Percentiles rank a stretch among this genome's conserved stretches.
Conservation (phyloP, 2,797 vertebrate genomes). For the Sorex maritimensis region DNA sequence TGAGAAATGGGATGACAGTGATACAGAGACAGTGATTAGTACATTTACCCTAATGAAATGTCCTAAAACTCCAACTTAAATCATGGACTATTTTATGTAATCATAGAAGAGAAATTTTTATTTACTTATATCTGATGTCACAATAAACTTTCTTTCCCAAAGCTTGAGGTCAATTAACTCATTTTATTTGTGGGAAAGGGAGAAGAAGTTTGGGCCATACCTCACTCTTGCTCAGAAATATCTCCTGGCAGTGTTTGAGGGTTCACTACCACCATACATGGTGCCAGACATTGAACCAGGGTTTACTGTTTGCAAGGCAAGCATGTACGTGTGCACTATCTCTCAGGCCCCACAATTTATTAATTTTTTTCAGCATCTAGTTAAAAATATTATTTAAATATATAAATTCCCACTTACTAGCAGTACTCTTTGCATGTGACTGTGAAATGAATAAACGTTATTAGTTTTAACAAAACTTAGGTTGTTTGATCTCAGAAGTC, state of each 20-base stretch:
- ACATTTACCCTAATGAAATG: neutral
- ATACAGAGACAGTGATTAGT: too few species aligned
- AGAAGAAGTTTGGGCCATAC: too few species aligned
- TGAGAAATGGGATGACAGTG: too few species aligned
- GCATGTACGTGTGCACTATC: too few species aligned
- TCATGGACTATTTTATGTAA: neutral
- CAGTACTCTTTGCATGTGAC: neutral
- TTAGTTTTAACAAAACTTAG: conserved; percentile 10
- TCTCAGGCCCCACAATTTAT: too few species aligned
- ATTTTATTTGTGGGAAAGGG: neutral
- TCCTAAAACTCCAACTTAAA: neutral
- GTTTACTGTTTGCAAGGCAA: too few species aligned
- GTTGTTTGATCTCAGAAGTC: neutral
- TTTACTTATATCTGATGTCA: neutral
- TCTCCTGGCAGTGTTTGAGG: too few species aligned
- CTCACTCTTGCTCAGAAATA: too few species aligned
- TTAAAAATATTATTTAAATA: neutral
- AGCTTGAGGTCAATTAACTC: neutral
- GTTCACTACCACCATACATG: too few species aligned
- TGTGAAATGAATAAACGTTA: neutral
- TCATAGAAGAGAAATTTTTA: neutral
- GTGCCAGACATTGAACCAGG: too few species aligned
- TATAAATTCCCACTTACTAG: neutral
- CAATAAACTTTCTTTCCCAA: neutral
- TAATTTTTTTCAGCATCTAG: neutral